phyloP scores from a whole-genome alignment of 2,888 invertebrate species.

The Sycophila texana region DNA sequence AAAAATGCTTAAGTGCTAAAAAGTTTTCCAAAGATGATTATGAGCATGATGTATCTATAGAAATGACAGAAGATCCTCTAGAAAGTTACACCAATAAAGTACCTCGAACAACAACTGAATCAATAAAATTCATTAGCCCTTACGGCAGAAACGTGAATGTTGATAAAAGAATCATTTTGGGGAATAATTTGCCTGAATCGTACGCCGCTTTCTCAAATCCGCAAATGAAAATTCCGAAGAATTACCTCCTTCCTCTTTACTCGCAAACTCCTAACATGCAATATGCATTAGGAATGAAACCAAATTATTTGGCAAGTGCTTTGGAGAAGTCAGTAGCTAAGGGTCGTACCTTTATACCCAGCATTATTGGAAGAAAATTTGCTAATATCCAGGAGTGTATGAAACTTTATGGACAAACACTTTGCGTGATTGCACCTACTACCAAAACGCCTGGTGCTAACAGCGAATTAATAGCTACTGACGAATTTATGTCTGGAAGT shows the following conservation, averaged over 20 bases:
- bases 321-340: not conserved
- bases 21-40: not conserved
- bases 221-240: not conserved
- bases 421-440: conserved; percentile 5
- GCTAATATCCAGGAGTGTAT: conserved; percentile 19
- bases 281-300: not conserved
- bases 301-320: not conserved
- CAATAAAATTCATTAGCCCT: conserved; percentile 60
- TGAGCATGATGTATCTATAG: not conserved
- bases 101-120: conserved; percentile 22
- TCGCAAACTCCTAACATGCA: not conserved
- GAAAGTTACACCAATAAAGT: not conserved
- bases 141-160: conserved; percentile 56
- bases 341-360: not conserved
- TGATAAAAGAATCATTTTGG: conserved; percentile 53
- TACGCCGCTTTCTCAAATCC: conserved; percentile 7
- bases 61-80: conserved; percentile 3
- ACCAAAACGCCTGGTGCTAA: not conserved
- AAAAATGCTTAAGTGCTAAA: conserved; percentile 23
- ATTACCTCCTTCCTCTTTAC: not conserved
- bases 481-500: not conserved
- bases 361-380: conserved; percentile 10
- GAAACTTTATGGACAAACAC: conserved; percentile 22
- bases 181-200: conserved; percentile 32
- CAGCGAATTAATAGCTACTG: not conserved